Conservation (phyloP, 2,888 invertebrate species). For the Sipha maydis region DNA sequence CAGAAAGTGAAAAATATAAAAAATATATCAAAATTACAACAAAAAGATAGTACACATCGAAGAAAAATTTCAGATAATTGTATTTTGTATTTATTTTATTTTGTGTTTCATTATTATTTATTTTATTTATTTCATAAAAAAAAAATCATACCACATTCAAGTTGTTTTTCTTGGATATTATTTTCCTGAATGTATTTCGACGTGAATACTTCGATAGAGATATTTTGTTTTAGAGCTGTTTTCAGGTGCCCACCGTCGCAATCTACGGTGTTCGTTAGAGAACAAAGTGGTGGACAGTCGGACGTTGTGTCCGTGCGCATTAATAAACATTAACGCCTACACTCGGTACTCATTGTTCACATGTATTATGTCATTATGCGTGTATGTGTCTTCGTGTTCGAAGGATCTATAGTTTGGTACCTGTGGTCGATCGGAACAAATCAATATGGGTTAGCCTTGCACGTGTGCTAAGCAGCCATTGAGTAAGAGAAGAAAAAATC, state of each 20-base stretch:
- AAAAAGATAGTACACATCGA: too few species aligned
- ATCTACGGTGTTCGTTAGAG: neutral
- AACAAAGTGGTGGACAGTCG: slow-evolving; percentile 19
- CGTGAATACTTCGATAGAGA: neutral
- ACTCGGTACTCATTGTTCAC: neutral
- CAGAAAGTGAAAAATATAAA: too few species aligned
- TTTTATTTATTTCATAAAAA: neutral
- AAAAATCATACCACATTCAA: too few species aligned
- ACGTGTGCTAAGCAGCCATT: neutral
- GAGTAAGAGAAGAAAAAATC: neutral
- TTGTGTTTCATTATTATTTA: neutral
- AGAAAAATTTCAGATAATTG: too few species aligned
- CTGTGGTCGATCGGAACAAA: slow-evolving; percentile 12
- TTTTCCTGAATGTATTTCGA: neutral
- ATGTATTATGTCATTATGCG: neutral
- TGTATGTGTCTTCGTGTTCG: neutral
- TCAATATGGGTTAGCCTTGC: neutral
- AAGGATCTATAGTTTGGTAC: neutral
- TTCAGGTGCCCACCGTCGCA: neutral
- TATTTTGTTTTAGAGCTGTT: neutral
- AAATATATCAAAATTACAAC: too few species aligned
- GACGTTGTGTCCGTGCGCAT: neutral
- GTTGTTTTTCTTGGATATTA: neutral
- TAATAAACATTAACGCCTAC: slow-evolving; percentile 45
- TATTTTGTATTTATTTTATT: neutral